phyloP scores from a whole-genome alignment of 1,140 invertebrate genomes.

The Hydropsyche tenuis region DNA sequence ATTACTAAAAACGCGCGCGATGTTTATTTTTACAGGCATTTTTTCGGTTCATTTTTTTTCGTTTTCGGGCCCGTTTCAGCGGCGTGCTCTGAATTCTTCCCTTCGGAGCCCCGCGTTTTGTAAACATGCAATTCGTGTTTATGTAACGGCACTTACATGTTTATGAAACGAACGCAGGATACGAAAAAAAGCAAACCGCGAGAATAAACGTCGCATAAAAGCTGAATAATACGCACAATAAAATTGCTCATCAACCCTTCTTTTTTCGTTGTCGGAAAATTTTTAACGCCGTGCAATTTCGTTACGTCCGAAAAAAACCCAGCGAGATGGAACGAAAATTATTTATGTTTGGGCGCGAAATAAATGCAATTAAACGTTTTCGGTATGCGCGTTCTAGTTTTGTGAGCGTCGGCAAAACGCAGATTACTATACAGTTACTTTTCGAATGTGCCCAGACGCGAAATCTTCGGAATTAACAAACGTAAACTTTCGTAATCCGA shows the following conservation, averaged over 20 bases:
- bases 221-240: constrained; percentile 41
- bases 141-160: constrained; percentile 34
- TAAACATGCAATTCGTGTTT: constrained; percentile 46
- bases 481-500: constrained; percentile 17
- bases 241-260: constrained; percentile 40
- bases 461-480: neutral
- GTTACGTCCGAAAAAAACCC: neutral
- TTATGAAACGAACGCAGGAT: constrained; percentile 21
- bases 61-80: constrained; percentile 8
- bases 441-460: neutral
- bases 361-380: neutral
- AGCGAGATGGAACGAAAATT: constrained; percentile 10
- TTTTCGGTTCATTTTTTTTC: constrained; percentile 17
- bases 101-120: constrained; percentile 9
- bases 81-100: constrained; percentile 13
- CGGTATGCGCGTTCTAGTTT: neutral
- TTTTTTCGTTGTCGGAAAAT: no score
- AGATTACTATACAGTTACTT: neutral
- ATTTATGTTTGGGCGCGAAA: neutral
- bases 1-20: constrained; percentile 38
- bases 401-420: no score
- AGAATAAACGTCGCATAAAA: constrained; percentile 37
- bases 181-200: constrained; percentile 10
- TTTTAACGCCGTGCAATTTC: constrained; percentile 5
- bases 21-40: constrained; percentile 25